Conservation (phyloP, 2,888 invertebrate genomes). For the Tillus elongatus region DNA sequence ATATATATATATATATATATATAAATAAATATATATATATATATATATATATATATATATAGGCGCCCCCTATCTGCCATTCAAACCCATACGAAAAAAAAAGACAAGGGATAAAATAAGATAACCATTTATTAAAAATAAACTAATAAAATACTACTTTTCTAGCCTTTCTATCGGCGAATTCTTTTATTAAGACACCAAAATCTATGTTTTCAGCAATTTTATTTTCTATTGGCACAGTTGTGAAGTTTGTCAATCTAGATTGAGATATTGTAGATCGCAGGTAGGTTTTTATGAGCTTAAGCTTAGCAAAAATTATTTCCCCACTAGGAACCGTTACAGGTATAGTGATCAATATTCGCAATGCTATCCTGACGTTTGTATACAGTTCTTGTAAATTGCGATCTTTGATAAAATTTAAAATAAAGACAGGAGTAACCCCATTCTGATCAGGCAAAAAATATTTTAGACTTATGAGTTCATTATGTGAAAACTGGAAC, state of each 20-base stretch:
- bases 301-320: conserved; percentile 12
- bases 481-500: conserved; percentile 6
- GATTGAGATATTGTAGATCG: too few species aligned
- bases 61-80: too few species aligned
- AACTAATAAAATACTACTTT: too few species aligned
- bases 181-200: too few species aligned
- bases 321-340: conserved; percentile 13
- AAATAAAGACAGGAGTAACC: conserved; percentile 18
- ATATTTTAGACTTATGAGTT: conserved; percentile 5
- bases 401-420: conserved; percentile 20
- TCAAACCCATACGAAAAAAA: too few species aligned
- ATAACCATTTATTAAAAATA: conserved; percentile 7
- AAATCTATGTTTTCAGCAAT: conserved; percentile 13
- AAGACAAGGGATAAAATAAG: conserved; percentile 5
- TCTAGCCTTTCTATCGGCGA: too few species aligned
- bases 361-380: conserved; percentile 23
- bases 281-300: conserved; percentile 14
- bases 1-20: too few species aligned
- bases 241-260: conserved; percentile 13
- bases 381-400: conserved; percentile 24
- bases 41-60: too few species aligned
- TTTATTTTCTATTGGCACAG: conserved; percentile 12
- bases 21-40: too few species aligned
- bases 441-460: too few species aligned
- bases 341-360: conserved; percentile 16